Evolutionary conservation across 2,888 invertebrate genomes (phyloP).

Genomic region (Cerastoderma edule): DNA sequence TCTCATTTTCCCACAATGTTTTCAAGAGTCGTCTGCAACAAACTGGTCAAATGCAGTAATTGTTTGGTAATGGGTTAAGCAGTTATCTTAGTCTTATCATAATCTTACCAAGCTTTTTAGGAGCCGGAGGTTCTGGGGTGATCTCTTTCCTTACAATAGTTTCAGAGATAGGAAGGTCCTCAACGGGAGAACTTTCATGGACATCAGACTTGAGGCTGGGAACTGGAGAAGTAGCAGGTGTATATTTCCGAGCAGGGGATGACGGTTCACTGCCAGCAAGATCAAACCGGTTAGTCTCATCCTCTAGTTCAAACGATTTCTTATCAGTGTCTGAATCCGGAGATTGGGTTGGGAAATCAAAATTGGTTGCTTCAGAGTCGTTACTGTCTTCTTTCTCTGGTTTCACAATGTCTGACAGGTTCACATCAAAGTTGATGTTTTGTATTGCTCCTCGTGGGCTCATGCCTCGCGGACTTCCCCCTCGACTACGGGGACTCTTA

Average conservation of each 20-base stretch:
- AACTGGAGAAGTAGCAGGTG: background rate
- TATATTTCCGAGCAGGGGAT: background rate
- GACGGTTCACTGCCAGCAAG: background rate
- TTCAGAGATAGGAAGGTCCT: no score
- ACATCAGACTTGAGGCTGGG: background rate
- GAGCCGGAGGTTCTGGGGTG: background rate
- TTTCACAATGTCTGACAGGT: background rate
- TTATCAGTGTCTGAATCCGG: conserved; percentile 20
- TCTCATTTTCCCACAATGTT: background rate
- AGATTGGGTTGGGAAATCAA: conserved; percentile 47
- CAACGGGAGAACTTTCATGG: background rate
- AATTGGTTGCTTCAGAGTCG: conserved; percentile 49
- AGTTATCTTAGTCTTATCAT: no score
- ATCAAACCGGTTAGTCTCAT: conserved; percentile 5
- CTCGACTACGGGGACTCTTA: conserved; percentile 57
- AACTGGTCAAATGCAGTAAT: no score
- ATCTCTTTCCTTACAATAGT: background rate
- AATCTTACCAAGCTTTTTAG: background rate
- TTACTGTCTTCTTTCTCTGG: conserved; percentile 22
- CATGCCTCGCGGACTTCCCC: conserved; percentile 48
- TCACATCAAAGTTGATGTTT: conserved; percentile 51
- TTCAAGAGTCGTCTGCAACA: no score
- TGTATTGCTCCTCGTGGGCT: conserved; percentile 45
- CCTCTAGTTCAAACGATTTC: conserved; percentile 1
- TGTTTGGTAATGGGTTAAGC: no score